phyloP scores from a whole-genome alignment of 2,797 vertebrate genomes.

The Pseudochaenichthys georgianus region DNA sequence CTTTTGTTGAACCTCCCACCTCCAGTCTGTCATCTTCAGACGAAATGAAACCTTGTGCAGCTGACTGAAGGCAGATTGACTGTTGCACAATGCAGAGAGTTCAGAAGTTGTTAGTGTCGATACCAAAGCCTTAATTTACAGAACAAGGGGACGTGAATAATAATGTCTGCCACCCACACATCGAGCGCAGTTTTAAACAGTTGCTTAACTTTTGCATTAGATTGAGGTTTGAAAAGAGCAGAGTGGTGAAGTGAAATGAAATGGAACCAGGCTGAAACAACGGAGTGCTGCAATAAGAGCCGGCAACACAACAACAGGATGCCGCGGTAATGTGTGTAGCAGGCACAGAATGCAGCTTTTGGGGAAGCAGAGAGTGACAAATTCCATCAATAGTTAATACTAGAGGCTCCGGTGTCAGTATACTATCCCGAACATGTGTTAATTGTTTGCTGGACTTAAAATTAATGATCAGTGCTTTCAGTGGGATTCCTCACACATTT shows the following conservation, averaged over 20 bases:
- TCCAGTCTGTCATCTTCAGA: conserved; percentile 59
- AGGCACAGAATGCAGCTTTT: conserved; percentile 26
- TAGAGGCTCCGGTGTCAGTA: not conserved
- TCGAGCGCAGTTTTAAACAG: conserved; percentile 42
- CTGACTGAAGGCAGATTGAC: conserved; percentile 63
- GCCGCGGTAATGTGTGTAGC: conserved; percentile 32
- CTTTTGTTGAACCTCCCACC: conserved; percentile 64
- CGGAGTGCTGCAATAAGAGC: conserved; percentile 49
- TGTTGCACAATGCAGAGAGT: conserved; percentile 60
- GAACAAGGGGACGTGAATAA: conserved; percentile 72
- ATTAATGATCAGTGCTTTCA: conserved; percentile 48
- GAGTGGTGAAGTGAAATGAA: conserved; percentile 63
- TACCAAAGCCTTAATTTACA: conserved; percentile 74
- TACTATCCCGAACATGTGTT: conserved; percentile 16
- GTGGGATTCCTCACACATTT: conserved; percentile 52
- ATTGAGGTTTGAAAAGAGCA: conserved; percentile 59
- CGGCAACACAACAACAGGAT: conserved; percentile 55
- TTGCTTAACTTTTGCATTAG: conserved; percentile 54
- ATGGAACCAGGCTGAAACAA: conserved; percentile 63
- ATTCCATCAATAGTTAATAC: conserved; percentile 16
- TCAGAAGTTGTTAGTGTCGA: conserved; percentile 67
- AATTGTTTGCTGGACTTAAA: conserved; percentile 33
- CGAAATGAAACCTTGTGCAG: conserved; percentile 56
- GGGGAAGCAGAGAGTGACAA: conserved; percentile 5
- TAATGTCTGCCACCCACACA: conserved; percentile 66